These are phyloP conservation scores for Limnephilus auricula DNA, from an alignment of 2,888 invertebrate genomes.

Conservation along the genomic window DNA sequence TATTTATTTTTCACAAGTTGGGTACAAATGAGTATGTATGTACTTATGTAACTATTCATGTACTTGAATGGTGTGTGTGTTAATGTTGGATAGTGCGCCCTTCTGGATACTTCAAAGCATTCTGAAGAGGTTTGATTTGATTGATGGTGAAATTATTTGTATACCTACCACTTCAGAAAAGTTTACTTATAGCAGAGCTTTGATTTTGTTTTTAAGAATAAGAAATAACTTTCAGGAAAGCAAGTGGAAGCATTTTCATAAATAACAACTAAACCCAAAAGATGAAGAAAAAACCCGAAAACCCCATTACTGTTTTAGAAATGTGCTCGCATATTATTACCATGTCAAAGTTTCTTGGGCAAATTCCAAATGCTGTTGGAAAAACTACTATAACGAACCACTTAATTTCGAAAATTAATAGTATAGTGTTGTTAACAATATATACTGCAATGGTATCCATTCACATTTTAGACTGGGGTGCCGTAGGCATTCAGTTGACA, in stretches of 20 bases:
- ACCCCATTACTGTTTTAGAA: conserved; percentile 10
- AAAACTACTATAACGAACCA: neutral
- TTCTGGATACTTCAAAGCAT: neutral
- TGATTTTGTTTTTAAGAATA: neutral
- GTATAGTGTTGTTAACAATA: conserved; percentile 24
- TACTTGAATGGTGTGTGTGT: neutral
- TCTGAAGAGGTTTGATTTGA: neutral
- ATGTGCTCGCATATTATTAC: conserved; percentile 21
- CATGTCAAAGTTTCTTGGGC: conserved; percentile 49
- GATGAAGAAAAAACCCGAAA: conserved; percentile 19
- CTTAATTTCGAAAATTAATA: conserved; percentile 43
- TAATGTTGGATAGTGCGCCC: too few species aligned
- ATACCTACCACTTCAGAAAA: neutral
- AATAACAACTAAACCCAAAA: neutral
- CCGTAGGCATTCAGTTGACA: neutral
- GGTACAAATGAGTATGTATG: neutral
- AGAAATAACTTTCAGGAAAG: neutral
- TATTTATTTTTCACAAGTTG: neutral
- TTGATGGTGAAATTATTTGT: neutral
- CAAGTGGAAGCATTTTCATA: neutral
- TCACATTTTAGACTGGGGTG: neutral
- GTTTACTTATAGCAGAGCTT: neutral
- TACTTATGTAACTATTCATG: too few species aligned
- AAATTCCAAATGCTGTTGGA: conserved; percentile 38
- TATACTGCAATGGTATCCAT: conserved; percentile 32